Conservation (phyloP, 2,888 invertebrate species). For the Rhabditophanes sp. region DNA sequence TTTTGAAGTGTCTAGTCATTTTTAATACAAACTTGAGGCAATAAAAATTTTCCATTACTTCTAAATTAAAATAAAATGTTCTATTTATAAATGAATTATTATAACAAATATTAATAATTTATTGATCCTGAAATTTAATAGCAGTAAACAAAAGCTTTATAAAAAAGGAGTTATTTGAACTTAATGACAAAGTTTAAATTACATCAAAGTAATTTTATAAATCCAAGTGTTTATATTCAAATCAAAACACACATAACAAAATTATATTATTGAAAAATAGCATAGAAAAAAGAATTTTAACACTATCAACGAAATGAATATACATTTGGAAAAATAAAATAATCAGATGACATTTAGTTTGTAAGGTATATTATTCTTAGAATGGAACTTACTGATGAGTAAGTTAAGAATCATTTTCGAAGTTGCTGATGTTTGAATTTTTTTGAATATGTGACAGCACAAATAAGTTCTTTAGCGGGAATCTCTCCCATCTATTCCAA, state of each 20-base stretch:
- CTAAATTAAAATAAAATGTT: too few relatives aligned
- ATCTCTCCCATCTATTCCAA: conserved; percentile 32
- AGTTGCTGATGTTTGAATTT: conserved; percentile 11
- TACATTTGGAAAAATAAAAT: neutral
- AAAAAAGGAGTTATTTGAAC: too few relatives aligned
- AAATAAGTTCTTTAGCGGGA: conserved; percentile 22
- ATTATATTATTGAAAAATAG: neutral
- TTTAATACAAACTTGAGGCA: too few relatives aligned
- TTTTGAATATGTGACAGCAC: conserved; percentile 13
- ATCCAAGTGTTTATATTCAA: neutral
- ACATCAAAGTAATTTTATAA: neutral
- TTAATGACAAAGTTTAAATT: neutral
- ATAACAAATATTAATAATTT: too few relatives aligned
- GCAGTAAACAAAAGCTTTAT: too few relatives aligned
- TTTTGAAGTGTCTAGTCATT: too few relatives aligned
- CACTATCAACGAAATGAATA: conserved; percentile 1
- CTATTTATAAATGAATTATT: too few relatives aligned
- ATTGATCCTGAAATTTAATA: too few relatives aligned
- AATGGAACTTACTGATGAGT: neutral
- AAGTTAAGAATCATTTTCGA: conserved; percentile 2
- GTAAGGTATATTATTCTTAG: too few relatives aligned
- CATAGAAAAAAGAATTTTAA: too few relatives aligned
- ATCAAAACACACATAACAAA: conserved; percentile 3
- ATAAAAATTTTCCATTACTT: too few relatives aligned
- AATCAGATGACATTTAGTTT: neutral